Base-by-base conservation (phyloP, 2,888 invertebrate genomes). In the Chymomyza caudatula region DNA sequence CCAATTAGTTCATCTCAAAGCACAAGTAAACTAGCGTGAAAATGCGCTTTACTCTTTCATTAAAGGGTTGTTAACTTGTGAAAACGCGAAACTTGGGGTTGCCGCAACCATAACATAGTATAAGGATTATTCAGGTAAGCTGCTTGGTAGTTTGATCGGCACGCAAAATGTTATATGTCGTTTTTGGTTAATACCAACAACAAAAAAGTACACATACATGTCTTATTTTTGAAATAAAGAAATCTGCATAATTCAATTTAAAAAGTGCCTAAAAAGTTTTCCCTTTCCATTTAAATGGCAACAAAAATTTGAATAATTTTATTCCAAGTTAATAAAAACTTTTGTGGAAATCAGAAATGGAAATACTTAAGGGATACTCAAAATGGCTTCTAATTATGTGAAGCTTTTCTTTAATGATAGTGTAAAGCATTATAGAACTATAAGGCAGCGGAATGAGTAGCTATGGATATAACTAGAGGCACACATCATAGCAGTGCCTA, bases 181-280 rank as follows among this genome's bases (percentile, higher is more conserved):
- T 17, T 29, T 29, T 23, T 4, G 8, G 8, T 29, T 29, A 29
- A 29, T n/a, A n/a, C n/a, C n/a, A n/a, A n/a, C n/a, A n/a, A 29
- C 11, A 3, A 29, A 29, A 29, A 29, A n/a, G n/a, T 25, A 25
- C 25, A 37, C 11, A 11, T 37, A 11, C 2, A 37, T 29, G n/a
- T n/a, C n/a, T n/a, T n/a, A n/a, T n/a, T n/a, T n/a, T n/a, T n/a
- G n/a, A n/a, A n/a, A n/a, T n/a, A n/a, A n/a, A n/a, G 20, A 65
- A 74, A 78, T 76, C 71, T 69, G 57, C 75, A 73, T 79, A 76
- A 76, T 74, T 76, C 64, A 60, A 74, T 68, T 63, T 37, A 15
- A 49, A 22, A 42, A 63, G 29, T 42, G 6, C 20, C 62, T 43
- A 5, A 44, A 57, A 75, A 67, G 60, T 64, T 71, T 65, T 61